These are phyloP conservation scores for Mellilla xanthometata DNA, from an alignment of 2,888 invertebrate genomes.

Conservation along the genomic window DNA sequence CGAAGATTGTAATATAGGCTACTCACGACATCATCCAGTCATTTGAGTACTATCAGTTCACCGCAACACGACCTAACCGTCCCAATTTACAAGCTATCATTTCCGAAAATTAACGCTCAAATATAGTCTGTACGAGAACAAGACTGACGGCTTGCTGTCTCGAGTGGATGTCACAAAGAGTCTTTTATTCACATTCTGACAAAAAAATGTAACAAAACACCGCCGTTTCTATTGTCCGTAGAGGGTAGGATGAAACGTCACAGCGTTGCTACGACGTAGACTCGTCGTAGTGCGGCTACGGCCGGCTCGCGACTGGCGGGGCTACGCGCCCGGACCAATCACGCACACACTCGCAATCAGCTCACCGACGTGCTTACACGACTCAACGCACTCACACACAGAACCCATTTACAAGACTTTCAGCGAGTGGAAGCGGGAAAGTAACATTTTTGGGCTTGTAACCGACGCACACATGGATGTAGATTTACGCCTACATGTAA, in stretches of 20 bases:
- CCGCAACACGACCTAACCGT: slow-evolving; percentile 48
- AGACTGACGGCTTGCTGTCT: too few relatives aligned
- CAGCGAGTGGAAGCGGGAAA: slow-evolving; percentile 68
- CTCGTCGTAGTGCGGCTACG: slow-evolving; percentile 70
- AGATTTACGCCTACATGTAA: slow-evolving; percentile 65
- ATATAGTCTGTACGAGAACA: slow-evolving; percentile 9
- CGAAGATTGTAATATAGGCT: slow-evolving; percentile 36
- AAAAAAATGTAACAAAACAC: slow-evolving; percentile 68
- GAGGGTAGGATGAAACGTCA: slow-evolving; percentile 43
- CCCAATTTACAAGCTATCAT: slow-evolving; percentile 45
- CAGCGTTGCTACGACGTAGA: slow-evolving; percentile 62
- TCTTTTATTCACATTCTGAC: slow-evolving; percentile 65
- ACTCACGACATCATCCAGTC: slow-evolving; percentile 42
- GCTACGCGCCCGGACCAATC: slow-evolving; percentile 74
- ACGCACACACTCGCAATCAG: slow-evolving; percentile 59
- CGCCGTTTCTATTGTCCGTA: slow-evolving; percentile 68
- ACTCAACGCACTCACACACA: slow-evolving; percentile 54
- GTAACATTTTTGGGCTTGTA: slow-evolving; percentile 76
- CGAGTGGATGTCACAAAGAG: slow-evolving; percentile 59
- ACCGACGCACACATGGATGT: slow-evolving; percentile 69
- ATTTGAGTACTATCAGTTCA: slow-evolving; percentile 44
- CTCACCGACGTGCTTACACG: slow-evolving; percentile 49
- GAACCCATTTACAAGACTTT: slow-evolving; percentile 49
- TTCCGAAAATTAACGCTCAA: slow-evolving; percentile 39
- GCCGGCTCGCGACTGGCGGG: slow-evolving; percentile 76